These are phyloP conservation scores for Drosophila cyrtoloma DNA, from an alignment of 2,888 invertebrate genomes.

Conservation along the genomic window DNA sequence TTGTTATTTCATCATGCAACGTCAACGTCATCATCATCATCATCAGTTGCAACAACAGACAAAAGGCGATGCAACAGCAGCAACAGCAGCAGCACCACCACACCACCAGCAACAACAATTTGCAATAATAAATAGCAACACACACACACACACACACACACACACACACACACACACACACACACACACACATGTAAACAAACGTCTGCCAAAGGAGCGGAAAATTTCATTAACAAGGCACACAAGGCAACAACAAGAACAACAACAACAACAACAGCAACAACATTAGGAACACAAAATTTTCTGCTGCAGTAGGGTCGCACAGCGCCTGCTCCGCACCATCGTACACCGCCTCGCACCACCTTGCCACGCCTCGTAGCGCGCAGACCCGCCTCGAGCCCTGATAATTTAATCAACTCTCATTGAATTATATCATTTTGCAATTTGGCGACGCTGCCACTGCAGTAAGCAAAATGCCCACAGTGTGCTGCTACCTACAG, in stretches of 20 bases:
- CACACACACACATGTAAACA: constrained; percentile 51
- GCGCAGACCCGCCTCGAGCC: constrained; percentile 32
- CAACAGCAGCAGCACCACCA: constrained; percentile 22
- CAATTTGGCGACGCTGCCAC: constrained; percentile 67
- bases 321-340: constrained; percentile 26
- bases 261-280: constrained; percentile 27
- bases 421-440: constrained; percentile 82
- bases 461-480: constrained; percentile 22
- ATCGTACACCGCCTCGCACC: constrained; percentile 13
- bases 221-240: constrained; percentile 80
- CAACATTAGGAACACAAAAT: constrained; percentile 36
- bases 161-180: constrained; percentile 26
- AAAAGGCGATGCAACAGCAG: constrained; percentile 59
- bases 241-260: constrained; percentile 58
- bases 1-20: constrained; percentile 83
- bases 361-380: background rate
- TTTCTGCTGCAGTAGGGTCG: constrained; percentile 44
- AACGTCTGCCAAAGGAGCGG: constrained; percentile 77
- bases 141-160: constrained; percentile 20
- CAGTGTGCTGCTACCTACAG: background rate
- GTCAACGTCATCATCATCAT: constrained; percentile 76
- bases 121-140: constrained; percentile 76
- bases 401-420: constrained; percentile 82
- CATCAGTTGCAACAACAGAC: constrained; percentile 80
- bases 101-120: constrained; percentile 63